Percentiles rank a stretch among this genome's conserved stretches.
These are phyloP conservation scores for Ceratina calcarata DNA, from an alignment of 1,140 invertebrate genomes.

Conservation along the genomic window DNA sequence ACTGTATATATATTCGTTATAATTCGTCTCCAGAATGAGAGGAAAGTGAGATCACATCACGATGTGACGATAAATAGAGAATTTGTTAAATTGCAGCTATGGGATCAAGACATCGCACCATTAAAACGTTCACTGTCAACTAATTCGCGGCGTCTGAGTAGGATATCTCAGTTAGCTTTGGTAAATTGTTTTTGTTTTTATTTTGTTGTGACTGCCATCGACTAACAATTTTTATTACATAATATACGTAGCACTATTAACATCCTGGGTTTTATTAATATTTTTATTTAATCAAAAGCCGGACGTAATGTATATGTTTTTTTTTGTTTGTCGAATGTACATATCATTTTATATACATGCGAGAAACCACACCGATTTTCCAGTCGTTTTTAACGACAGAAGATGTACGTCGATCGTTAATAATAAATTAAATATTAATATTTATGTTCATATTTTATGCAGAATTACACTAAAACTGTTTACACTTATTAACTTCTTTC, in stretches of 20 bases:
- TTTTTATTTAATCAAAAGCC: background rate
- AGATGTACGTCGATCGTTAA: background rate
- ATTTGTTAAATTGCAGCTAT: conserved; percentile 83
- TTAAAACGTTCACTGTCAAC: conserved; percentile 88
- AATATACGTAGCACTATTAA: conserved; percentile 47
- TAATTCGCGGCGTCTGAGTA: conserved; percentile 88
- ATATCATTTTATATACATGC: background rate
- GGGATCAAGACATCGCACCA: conserved; percentile 92
- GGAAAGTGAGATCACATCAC: background rate
- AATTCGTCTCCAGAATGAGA: background rate
- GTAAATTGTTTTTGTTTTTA: conserved; percentile 81
- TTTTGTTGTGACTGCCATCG: conserved; percentile 50
- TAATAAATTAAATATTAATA: background rate
- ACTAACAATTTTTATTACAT: conserved; percentile 5
- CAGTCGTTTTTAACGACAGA: too few relatives aligned
- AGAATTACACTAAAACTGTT: background rate
- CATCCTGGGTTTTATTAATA: conserved; percentile 28
- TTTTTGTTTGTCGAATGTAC: conserved; percentile 1
- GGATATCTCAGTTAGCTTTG: conserved; percentile 90
- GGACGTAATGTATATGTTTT: background rate
- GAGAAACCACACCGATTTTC: too few relatives aligned
- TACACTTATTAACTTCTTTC: background rate
- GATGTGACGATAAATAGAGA: conserved; percentile 21
- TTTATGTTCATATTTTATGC: background rate
- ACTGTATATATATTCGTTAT: conserved; percentile 1